These are phyloP conservation scores for Hippopotamus amphibius DNA, from an alignment of 2,113 vertebrate species.

Conservation along the genomic window DNA sequence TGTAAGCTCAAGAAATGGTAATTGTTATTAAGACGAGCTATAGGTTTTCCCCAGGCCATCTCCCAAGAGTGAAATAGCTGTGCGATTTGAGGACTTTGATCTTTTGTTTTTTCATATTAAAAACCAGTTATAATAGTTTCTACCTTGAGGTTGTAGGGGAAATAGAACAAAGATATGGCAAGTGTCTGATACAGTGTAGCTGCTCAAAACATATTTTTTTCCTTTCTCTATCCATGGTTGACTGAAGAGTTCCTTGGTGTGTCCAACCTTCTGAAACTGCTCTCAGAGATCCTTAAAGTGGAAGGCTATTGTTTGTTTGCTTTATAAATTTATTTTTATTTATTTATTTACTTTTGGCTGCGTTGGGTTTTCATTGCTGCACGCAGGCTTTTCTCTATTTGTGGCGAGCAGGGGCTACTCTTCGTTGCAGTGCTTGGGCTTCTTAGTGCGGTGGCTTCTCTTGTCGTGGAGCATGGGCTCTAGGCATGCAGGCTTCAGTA, in stretches of 20 bases:
- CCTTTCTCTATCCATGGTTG: not conserved
- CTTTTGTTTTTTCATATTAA: conserved; percentile 30
- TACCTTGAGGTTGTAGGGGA: not conserved
- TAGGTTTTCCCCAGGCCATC: not conserved
- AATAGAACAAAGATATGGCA: not conserved
- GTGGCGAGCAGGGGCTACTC: too few relatives aligned
- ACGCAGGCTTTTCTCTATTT: too few relatives aligned
- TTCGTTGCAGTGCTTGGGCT: too few relatives aligned
- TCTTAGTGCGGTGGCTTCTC: too few relatives aligned
- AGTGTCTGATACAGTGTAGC: too few relatives aligned
- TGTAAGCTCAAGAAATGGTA: not conserved
- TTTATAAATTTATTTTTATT: too few relatives aligned
- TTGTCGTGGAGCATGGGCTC: too few relatives aligned
- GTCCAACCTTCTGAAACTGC: not conserved
- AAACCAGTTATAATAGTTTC: not conserved
- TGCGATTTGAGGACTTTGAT: not conserved
- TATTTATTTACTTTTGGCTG: too few relatives aligned
- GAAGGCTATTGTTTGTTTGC: not conserved
- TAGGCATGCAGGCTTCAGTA: too few relatives aligned
- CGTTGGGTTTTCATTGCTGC: too few relatives aligned
- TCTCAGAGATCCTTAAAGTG: not conserved
- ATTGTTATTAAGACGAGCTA: conserved; percentile 3
- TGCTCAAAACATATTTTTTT: not conserved
- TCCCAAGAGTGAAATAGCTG: not conserved
- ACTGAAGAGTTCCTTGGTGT: not conserved